Percentiles rank a stretch among this genome's conserved stretches.
Conservation (phyloP, 1,140 invertebrate genomes). For the Periplaneta americana region DNA sequence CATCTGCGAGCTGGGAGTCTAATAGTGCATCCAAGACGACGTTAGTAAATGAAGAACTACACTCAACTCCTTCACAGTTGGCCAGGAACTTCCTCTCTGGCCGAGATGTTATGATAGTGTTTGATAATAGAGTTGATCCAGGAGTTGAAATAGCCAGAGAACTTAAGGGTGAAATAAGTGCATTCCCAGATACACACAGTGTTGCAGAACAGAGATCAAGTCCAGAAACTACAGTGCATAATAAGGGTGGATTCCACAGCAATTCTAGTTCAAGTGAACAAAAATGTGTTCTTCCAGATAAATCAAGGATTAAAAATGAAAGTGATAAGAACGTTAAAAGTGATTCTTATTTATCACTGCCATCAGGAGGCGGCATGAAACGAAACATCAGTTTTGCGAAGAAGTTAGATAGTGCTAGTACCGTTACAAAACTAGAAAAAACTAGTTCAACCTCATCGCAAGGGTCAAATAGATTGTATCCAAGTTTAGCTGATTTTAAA, state of each 20-base stretch:
- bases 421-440: background rate
- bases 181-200: background rate
- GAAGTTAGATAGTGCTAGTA: background rate
- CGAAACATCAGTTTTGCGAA: background rate
- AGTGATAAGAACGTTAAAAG: background rate
- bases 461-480: background rate
- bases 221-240: background rate
- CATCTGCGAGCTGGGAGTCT: background rate
- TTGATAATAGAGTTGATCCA: background rate
- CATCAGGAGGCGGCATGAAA: background rate
- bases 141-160: background rate
- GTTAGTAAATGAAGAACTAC: background rate
- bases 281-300: background rate
- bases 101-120: background rate
- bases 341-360: background rate
- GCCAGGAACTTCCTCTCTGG: background rate
- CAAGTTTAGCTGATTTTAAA: background rate
- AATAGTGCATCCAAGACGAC: background rate
- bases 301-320: background rate
- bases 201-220: background rate
- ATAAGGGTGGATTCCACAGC: background rate
- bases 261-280: background rate
- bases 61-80: background rate
- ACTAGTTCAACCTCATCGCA: background rate
- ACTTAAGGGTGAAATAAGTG: background rate